Base-by-base conservation (phyloP, 2,113 vertebrate species). In the Himantopus leucocephalus region DNA sequence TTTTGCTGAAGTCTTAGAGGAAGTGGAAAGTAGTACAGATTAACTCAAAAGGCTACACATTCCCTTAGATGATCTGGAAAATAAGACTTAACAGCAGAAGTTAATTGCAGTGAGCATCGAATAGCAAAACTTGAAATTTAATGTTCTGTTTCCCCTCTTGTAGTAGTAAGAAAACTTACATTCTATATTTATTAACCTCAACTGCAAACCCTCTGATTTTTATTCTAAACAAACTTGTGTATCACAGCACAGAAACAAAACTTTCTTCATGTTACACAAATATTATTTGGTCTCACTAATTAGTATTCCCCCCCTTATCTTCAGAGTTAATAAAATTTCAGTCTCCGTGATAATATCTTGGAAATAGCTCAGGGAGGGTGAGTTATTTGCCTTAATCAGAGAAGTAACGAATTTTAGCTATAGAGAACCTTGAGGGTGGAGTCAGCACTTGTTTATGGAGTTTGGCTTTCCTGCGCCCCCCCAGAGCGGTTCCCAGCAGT, bases 1-100 rank as follows among this genome's bases (percentile, higher is more conserved):
- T 85, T 94, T 79, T 75, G 80, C 77, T 62, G 8, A 68, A 89
- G n/a, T 68, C 48, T 71, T 82, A 55, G 30, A 82, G 94, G 86
- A 92, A 94, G 70, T 73, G 73, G 83, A 89, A 94, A 79, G 66
- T 79, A 89, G 71, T 53, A 37, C 39, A 90, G 53, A 79, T 82
- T 41, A 75, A 90, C n/a, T 87, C 43, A 60, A 79, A 91, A 74
- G 86, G 73, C 53, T 72, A 2, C 22, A 1, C 35, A 0, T 72
- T 82, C 45, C 35, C 62, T 87, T 75, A 53, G 52, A 70, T 90
- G 74, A 85, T 81, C 60, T 84, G 83, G 59, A 89, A 93, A 74
- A 74, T 14, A 64, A 43, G 68, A 52, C 22, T 80, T 77, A 20
- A 52, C 58, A 45, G 19, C 35, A 63, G 85, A 92, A 90, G 21